Evolutionary conservation across 1,140 invertebrate genomes (phyloP).

Genomic region (Heterodera carotae): DNA sequence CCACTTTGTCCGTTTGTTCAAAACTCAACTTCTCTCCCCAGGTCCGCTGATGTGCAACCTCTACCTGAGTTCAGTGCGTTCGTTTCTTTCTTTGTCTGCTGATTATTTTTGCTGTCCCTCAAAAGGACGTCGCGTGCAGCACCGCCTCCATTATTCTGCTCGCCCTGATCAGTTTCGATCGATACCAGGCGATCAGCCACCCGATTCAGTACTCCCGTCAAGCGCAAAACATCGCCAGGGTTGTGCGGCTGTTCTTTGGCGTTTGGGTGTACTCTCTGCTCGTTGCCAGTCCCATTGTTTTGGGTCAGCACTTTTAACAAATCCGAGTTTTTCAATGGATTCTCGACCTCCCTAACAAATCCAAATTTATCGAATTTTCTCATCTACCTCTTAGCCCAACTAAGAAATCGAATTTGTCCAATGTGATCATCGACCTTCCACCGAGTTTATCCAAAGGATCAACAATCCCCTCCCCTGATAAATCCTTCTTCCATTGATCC

Average conservation of each 20-base stretch:
- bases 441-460: too few species aligned
- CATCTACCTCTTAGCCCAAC: too few species aligned
- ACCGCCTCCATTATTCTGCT: conserved; percentile 97
- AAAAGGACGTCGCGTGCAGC: conserved; percentile 92
- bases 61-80: conserved; percentile 77
- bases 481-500: too few species aligned
- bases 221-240: conserved; percentile 92
- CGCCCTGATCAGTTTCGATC: conserved; percentile 96
- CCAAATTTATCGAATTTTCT: too few species aligned
- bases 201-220: conserved; percentile 95
- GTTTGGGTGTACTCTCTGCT: conserved; percentile 94
- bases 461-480: too few species aligned
- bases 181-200: conserved; percentile 97
- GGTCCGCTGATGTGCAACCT: conserved; percentile 85
- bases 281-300: conserved; percentile 93
- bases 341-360: too few species aligned
- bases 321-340: neutral
- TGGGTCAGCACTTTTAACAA: conserved; percentile 71
- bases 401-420: too few species aligned
- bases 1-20: too few species aligned
- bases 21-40: neutral
- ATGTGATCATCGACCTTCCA: too few species aligned
- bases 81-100: neutral
- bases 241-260: conserved; percentile 87
- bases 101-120: too few species aligned